Conservation (phyloP, 2,888 invertebrate genomes). For the Galerucella pusilla region DNA sequence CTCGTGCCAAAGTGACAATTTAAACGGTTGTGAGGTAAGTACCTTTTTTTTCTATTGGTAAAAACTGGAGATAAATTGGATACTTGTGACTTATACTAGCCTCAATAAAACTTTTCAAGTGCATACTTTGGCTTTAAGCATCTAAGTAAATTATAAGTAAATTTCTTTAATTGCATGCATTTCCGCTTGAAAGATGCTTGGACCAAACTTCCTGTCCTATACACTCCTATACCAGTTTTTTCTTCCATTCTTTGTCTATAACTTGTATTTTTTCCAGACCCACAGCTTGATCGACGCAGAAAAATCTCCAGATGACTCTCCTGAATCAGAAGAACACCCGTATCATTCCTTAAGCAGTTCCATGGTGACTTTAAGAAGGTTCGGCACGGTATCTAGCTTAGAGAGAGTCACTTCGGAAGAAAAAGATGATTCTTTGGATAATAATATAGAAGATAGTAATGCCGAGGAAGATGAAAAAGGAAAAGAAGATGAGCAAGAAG, state of each 20-base stretch:
- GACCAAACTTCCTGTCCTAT: too few species aligned
- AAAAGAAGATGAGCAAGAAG: conserved; percentile 41
- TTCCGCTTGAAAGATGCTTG: too few species aligned
- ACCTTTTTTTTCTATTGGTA: background rate
- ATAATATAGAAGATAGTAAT: conserved; percentile 49
- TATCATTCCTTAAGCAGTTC: conserved; percentile 77
- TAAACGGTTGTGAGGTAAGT: conserved; percentile 37
- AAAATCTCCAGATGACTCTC: conserved; percentile 77
- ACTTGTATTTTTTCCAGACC: conserved; percentile 12
- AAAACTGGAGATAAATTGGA: too few species aligned
- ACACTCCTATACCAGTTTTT: too few species aligned
- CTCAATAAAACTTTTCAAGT: too few species aligned
- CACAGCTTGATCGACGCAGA: conserved; percentile 67
- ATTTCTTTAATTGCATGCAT: too few species aligned
- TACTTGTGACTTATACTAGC: too few species aligned
- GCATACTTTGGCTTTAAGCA: too few species aligned
- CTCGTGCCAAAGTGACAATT: conserved; percentile 42
- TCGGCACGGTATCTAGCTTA: conserved; percentile 79
- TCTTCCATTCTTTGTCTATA: background rate
- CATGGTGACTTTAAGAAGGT: conserved; percentile 66
- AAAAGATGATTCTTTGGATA: conserved; percentile 66
- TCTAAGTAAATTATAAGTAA: too few species aligned
- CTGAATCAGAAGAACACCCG: conserved; percentile 78
- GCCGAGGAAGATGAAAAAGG: conserved; percentile 46
- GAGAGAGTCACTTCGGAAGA: conserved; percentile 75